phyloP scores from a whole-genome alignment of 2,113 vertebrate species.

The Melanocharis versteri region DNA sequence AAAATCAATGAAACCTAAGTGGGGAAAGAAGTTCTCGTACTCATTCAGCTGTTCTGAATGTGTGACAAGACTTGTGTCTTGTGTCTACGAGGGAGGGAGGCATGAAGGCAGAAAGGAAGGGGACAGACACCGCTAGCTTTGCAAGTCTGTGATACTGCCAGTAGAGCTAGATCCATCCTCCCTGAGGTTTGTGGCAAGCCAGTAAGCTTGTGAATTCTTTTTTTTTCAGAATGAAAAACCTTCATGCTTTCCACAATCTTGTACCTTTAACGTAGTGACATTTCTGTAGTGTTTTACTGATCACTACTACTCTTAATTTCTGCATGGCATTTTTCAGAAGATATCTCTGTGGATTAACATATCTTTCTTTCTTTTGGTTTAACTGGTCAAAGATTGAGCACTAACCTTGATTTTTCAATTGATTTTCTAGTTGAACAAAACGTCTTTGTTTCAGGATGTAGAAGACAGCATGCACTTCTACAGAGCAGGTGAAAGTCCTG shows the following conservation, averaged over 20 bases:
- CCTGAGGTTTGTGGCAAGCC: neutral
- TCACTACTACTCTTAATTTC: neutral
- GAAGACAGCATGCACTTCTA: neutral
- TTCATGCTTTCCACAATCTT: neutral
- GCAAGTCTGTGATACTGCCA: neutral
- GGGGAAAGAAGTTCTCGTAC: neutral
- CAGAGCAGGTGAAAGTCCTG: neutral
- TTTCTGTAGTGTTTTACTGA: neutral
- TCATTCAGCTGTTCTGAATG: neutral
- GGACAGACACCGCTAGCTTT: neutral
- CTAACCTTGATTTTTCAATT: neutral
- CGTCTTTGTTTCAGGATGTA: neutral
- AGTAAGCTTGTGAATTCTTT: neutral
- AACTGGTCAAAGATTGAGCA: neutral
- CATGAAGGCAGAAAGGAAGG: neutral
- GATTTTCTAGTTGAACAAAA: neutral
- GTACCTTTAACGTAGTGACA: neutral
- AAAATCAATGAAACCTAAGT: neutral
- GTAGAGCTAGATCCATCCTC: neutral
- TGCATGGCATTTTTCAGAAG: neutral
- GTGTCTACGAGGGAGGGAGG: neutral
- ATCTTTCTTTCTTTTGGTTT: neutral
- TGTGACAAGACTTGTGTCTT: neutral
- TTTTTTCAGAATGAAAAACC: neutral
- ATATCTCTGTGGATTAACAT: neutral